A percentile compares a stretch with the other conserved stretches of the same genome.
Evolutionary conservation across 1,140 invertebrate genomes (phyloP).

Genomic region (Phortica variegata): DNA sequence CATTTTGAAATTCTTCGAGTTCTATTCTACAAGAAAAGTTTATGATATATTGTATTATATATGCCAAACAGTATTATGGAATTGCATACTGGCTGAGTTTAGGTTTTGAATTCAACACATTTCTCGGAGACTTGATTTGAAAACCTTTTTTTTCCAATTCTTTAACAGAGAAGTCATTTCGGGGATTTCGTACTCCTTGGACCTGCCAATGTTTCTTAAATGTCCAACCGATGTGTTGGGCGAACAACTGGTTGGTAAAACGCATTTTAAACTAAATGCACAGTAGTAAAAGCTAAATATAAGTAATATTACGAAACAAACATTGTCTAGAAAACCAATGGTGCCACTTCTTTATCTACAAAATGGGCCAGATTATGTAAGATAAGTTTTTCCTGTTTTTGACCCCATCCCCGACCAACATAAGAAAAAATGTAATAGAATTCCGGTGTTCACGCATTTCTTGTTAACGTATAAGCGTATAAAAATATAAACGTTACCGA

Average conservation of each 20-base stretch:
- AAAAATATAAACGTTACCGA: no score
- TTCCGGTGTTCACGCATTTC: no score
- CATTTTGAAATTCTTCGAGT: conserved; percentile 55
- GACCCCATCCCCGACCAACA: conserved; percentile 2
- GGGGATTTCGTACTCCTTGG: conserved; percentile 62
- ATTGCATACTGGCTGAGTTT: conserved; percentile 33
- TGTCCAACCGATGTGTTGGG: conserved; percentile 70
- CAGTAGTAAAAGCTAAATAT: background rate
- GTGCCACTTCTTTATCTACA: no score
- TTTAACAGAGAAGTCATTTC: conserved; percentile 59
- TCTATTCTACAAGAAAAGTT: conserved; percentile 39
- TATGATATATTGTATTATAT: background rate
- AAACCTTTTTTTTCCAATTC: conserved; percentile 50
- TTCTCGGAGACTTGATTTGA: conserved; percentile 25
- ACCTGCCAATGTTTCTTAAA: conserved; percentile 68
- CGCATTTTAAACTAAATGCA: conserved; percentile 61
- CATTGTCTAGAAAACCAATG: no score
- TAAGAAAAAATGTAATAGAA: no score
- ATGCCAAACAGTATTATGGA: background rate
- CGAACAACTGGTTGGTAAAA: conserved; percentile 62
- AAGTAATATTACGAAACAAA: conserved; percentile 2
- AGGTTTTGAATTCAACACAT: conserved; percentile 16
- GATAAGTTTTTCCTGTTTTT: conserved; percentile 6
- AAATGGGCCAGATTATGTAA: conserved; percentile 32
- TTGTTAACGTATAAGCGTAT: no score